A percentile compares a stretch with the other conserved stretches of the same genome.
These are phyloP conservation scores for Empidonax alnorum DNA, from an alignment of 2,113 vertebrate species.

Conservation along the genomic window DNA sequence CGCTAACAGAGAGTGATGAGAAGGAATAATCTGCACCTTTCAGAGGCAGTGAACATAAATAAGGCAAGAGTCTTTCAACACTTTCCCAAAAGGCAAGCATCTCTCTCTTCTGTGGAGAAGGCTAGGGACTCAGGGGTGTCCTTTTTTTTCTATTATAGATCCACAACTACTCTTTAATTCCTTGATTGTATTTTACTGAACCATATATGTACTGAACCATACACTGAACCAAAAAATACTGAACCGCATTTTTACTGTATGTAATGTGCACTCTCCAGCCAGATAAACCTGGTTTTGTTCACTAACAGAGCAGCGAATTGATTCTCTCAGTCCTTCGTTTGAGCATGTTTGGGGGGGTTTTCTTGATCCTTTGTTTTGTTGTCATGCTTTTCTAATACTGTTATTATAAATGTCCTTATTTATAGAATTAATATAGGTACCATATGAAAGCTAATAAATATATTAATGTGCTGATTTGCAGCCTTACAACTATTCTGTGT, in stretches of 20 bases:
- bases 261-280: not conserved
- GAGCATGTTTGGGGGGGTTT: not conserved
- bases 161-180: not conserved
- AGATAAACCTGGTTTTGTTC: not conserved
- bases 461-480: not conserved
- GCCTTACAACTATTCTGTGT: not conserved
- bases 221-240: too few species aligned
- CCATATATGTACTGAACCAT: too few species aligned
- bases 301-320: not conserved
- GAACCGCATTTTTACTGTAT: not conserved
- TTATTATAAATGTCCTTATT: not conserved
- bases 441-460: not conserved
- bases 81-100: accelerated
- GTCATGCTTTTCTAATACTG: not conserved
- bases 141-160: not conserved
- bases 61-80: not conserved
- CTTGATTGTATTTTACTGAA: not conserved
- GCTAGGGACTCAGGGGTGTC: not conserved
- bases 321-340: not conserved
- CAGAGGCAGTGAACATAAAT: not conserved
- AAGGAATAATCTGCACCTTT: not conserved
- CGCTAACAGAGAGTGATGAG: not conserved
- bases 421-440: not conserved
- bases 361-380: not conserved
- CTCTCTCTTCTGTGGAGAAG: not conserved